Evolutionary conservation across 2,888 invertebrate genomes (phyloP).

Genomic region (Escarpia spicata): DNA sequence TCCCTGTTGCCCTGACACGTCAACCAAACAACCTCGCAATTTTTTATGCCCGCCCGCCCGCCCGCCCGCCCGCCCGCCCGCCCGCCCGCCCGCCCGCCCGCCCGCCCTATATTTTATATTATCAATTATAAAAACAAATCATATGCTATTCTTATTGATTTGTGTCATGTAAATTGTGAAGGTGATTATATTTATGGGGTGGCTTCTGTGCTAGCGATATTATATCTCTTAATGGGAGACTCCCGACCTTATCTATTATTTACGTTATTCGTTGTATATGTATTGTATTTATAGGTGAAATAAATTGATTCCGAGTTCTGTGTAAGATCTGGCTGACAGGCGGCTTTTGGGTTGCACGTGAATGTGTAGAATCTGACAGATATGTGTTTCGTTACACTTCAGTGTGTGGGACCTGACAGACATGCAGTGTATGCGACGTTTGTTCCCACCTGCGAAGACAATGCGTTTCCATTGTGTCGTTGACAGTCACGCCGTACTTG

Average conservation of each 20-base stretch:
- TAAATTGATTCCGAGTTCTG: background rate
- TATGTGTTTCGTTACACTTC: conserved; percentile 14
- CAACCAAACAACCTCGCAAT: background rate
- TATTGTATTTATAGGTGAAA: too few species aligned
- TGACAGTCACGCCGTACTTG: conserved; percentile 25
- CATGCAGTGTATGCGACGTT: conserved; percentile 35
- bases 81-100: too few species aligned
- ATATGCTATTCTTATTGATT: too few species aligned
- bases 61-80: too few species aligned
- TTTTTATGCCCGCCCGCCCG: too few species aligned
- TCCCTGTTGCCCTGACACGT: background rate
- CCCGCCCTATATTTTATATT: background rate
- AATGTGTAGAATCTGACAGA: conserved; percentile 34
- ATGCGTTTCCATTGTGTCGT: conserved; percentile 13
- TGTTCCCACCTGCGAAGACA: conserved; percentile 29
- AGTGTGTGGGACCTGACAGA: conserved; percentile 36
- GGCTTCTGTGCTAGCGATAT: too few species aligned
- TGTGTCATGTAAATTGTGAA: too few species aligned
- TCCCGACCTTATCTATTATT: too few species aligned
- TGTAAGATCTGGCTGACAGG: conserved; percentile 36
- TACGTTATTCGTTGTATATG: too few species aligned
- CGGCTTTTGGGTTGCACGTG: conserved; percentile 13
- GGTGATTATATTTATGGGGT: too few species aligned
- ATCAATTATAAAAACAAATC: too few species aligned
- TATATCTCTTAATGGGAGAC: too few species aligned